phyloP scores from a whole-genome alignment of 2,113 vertebrate genomes.

The Polypterus bichir region DNA sequence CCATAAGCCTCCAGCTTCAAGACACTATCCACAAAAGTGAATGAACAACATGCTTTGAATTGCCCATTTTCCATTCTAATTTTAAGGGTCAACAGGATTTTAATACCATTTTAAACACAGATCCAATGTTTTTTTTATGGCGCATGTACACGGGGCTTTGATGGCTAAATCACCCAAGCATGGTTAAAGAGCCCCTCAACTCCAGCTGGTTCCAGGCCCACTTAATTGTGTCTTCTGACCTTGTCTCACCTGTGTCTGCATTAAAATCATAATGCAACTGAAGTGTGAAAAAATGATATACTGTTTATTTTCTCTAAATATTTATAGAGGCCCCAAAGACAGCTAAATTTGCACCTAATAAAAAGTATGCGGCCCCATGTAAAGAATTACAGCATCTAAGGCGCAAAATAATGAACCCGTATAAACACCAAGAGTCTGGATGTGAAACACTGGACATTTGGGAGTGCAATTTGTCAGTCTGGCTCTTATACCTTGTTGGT shows the following conservation, averaged over 20 bases:
- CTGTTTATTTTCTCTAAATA: conserved; percentile 88
- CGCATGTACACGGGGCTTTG: conserved; percentile 86
- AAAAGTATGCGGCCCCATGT: conserved; percentile 25
- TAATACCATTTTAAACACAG: conserved; percentile 85
- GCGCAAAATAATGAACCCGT: too few species aligned
- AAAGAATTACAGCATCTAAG: too few species aligned
- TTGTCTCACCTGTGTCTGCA: conserved; percentile 86
- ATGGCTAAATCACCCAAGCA: conserved; percentile 97
- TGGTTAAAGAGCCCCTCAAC: conserved; percentile 87
- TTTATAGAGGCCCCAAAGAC: conserved; percentile 82
- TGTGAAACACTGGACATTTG: too few species aligned
- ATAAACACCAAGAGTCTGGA: too few species aligned
- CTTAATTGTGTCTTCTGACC: conserved; percentile 97
- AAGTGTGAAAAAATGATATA: conserved; percentile 98
- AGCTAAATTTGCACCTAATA: conserved; percentile 66
- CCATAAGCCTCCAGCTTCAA: conserved; percentile 27
- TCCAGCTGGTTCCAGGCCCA: conserved; percentile 91
- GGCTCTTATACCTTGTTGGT: too few species aligned
- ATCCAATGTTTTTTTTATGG: conserved; percentile 82
- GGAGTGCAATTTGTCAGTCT: too few species aligned
- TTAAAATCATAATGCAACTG: conserved; percentile 93
- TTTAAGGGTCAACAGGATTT: conserved; percentile 81
- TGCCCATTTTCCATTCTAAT: conserved; percentile 75
- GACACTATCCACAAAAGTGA: conserved; percentile 50
- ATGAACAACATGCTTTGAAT: conserved; percentile 74